Percentiles rank a stretch among this genome's conserved stretches.
phyloP scores from a whole-genome alignment of 2,888 invertebrate species.

The Bellardia pandia region DNA sequence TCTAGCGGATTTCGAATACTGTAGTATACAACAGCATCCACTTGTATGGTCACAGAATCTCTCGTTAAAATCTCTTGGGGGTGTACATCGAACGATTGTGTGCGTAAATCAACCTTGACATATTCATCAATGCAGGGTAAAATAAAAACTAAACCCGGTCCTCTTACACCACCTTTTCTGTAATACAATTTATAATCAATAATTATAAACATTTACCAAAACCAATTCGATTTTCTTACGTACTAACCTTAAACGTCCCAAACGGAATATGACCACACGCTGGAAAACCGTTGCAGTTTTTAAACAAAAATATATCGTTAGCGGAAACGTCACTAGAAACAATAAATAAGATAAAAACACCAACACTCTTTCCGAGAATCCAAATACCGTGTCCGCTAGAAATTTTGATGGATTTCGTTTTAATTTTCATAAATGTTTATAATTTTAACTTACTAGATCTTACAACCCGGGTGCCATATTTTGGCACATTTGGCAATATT shows the following conservation, averaged over 20 bases:
- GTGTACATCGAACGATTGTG: conserved; percentile 87
- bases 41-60: conserved; percentile 96
- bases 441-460: conserved; percentile 49
- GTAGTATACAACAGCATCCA: conserved; percentile 94
- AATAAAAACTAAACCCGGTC: conserved; percentile 86
- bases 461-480: not conserved
- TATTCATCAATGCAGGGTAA: conserved; percentile 87
- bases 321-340: conserved; percentile 78
- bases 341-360: conserved; percentile 76
- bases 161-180: conserved; percentile 85
- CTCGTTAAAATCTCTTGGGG: conserved; percentile 90
- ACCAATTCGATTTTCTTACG: not conserved
- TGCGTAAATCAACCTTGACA: conserved; percentile 86
- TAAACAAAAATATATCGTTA: conserved; percentile 78
- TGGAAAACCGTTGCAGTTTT: conserved; percentile 86
- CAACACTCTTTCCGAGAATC: conserved; percentile 74
- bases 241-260: conserved; percentile 84
- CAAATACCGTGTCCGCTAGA: conserved; percentile 52
- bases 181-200: not conserved
- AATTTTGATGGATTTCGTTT: not conserved
- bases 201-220: not conserved
- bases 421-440: not conserved
- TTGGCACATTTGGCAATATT: conserved; percentile 35
- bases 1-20: conserved; percentile 90
- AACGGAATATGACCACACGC: conserved; percentile 87